phyloP scores from a whole-genome alignment of 2,888 invertebrate species.

The Tipula unca region DNA sequence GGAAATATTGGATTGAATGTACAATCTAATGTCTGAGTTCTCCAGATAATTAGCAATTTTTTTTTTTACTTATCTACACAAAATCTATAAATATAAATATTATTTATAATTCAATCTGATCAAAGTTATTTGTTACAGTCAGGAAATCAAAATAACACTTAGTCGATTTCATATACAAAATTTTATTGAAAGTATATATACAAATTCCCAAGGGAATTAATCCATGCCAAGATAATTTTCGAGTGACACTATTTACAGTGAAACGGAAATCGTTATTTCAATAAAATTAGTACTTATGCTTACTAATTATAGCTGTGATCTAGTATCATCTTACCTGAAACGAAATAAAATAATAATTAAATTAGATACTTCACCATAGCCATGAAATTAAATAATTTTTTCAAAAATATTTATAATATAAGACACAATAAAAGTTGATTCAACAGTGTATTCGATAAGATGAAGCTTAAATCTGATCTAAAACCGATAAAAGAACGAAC shows the following conservation, averaged over 20 bases:
- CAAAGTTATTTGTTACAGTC: too few species aligned
- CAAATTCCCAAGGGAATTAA: background rate
- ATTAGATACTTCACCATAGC: background rate
- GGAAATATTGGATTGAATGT: too few species aligned
- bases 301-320: background rate
- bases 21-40: too few species aligned
- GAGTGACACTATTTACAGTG: background rate
- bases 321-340: background rate
- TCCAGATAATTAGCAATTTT: too few species aligned
- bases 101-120: too few species aligned
- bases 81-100: too few species aligned
- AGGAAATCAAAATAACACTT: too few species aligned
- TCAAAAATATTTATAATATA: too few species aligned
- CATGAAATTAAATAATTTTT: background rate
- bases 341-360: background rate
- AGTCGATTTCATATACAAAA: too few species aligned
- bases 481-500: background rate
- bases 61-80: too few species aligned
- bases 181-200: background rate
- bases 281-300: background rate
- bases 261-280: background rate
- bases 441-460: background rate
- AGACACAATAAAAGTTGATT: background rate
- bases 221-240: background rate
- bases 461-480: background rate